phyloP scores from a whole-genome alignment of 1,140 invertebrate genomes.

The Bemisia tabaci region DNA sequence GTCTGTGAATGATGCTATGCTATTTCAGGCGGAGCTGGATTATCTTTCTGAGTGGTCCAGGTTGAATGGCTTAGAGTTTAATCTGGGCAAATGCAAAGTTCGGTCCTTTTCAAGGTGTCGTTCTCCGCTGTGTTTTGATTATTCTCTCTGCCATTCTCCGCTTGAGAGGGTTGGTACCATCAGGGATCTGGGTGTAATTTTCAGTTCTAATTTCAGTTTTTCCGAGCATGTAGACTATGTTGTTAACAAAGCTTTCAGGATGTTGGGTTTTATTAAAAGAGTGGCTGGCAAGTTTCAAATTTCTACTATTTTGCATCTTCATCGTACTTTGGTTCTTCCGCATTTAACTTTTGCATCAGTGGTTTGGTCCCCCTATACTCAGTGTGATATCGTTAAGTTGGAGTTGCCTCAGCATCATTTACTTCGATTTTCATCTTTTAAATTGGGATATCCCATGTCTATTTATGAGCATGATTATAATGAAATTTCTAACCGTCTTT shows the following conservation, averaged over 20 bases:
- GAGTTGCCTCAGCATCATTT: constrained; percentile 2
- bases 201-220: constrained; percentile 3
- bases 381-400: background rate
- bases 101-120: too few species aligned
- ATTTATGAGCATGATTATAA: too few species aligned
- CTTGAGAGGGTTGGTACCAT: background rate
- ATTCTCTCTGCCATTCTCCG: background rate
- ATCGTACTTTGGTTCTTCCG: background rate
- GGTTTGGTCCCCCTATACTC: background rate
- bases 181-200: background rate
- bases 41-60: too few species aligned
- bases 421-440: too few species aligned
- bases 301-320: background rate
- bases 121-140: too few species aligned
- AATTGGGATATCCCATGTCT: too few species aligned
- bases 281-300: constrained; percentile 1
- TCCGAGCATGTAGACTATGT: background rate
- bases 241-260: constrained; percentile 5
- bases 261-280: constrained; percentile 4
- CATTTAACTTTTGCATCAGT: too few species aligned
- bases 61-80: too few species aligned
- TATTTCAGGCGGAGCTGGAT: too few species aligned
- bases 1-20: too few species aligned
- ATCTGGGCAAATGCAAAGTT: too few species aligned
- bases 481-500: too few species aligned